Evolutionary conservation across 2,797 vertebrate species (phyloP), one percentile per base, ranked within the genome.

Genomic region (Anabacerthia variegaticeps): DNA sequence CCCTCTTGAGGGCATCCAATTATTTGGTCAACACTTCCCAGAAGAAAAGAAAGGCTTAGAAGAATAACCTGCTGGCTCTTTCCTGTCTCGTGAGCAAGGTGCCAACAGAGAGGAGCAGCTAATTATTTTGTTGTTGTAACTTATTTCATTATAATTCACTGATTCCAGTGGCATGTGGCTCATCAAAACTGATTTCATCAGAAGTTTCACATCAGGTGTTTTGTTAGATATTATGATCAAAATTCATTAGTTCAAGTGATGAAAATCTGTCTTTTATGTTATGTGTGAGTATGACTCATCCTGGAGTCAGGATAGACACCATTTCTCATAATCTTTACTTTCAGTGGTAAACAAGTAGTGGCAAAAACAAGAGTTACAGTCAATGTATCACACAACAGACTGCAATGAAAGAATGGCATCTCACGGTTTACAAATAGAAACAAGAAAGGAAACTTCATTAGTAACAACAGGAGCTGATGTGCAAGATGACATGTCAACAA

Each of bases 211-310:
- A 88, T 62, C n/a, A 75, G 16, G 58, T 92, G 54, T 80, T 92
- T 91, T 85, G 78, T 32, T 92, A 83, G 87, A 82, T 79, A 87
- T 22, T 73, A 72, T 5, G 61, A 84, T 37, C 73, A 85, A 92
- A 94, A 86, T 86, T 88, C 65, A 77, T 85, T 89, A 89, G 32
- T 19, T 88, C 34, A 52, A 71, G 79, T 80, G 78, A 85, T 73
- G 56, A 91, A 93, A 95, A 95, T 55, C 27, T 49, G n/a, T 46
- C 63, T 81, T 81, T 61, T 30, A 34, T 27, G 30, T 61, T 77
- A 81, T 11, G 79, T 54, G 30, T 41, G 63, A 73, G 22, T 36
- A 66, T 89, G 92, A 92, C 46, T 96, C 85, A 95, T 58, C 75
- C 89, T 72, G 43, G 51, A 46, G 30, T 66, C 46, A 48, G 79